These are phyloP conservation scores for Cydia strobilella DNA, from an alignment of 1,140 invertebrate species.

Conservation along the genomic window DNA sequence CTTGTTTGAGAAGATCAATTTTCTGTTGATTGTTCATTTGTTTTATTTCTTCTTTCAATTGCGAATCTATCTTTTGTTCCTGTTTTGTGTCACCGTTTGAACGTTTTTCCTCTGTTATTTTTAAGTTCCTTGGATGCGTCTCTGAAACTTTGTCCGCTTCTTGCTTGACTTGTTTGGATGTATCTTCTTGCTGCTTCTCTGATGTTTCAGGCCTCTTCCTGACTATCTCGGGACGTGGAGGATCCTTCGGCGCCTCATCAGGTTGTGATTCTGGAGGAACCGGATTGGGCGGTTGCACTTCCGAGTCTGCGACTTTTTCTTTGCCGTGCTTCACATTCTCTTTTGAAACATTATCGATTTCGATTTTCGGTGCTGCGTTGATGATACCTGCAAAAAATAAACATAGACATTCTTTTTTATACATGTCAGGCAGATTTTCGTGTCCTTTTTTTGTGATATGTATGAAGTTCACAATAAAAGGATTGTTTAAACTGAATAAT, in stretches of 20 bases:
- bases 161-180: slow-evolving; percentile 39
- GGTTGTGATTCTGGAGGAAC: slow-evolving; percentile 65
- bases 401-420: not conserved
- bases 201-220: slow-evolving; percentile 38
- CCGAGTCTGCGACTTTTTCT: slow-evolving; percentile 60
- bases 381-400: slow-evolving; percentile 37
- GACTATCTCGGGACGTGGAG: slow-evolving; percentile 18
- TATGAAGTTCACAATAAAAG: no score
- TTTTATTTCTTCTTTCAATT: slow-evolving; percentile 44
- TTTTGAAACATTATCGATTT: slow-evolving; percentile 34
- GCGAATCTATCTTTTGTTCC: slow-evolving; percentile 34
- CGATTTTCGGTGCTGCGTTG: slow-evolving; percentile 43
- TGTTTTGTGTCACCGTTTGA: slow-evolving; percentile 47
- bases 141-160: slow-evolving; percentile 48
- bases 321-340: slow-evolving; percentile 40
- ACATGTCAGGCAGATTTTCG: no score
- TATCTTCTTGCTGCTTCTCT: slow-evolving; percentile 42
- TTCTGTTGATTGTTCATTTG: slow-evolving; percentile 48
- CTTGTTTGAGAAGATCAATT: slow-evolving; percentile 68
- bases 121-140: slow-evolving; percentile 60
- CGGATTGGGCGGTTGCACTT: slow-evolving; percentile 74
- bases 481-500: no score
- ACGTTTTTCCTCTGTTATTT: slow-evolving; percentile 52
- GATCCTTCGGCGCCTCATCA: slow-evolving; percentile 49
- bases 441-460: no score